Evolutionary conservation across 2,888 invertebrate species (phyloP).

Genomic region (Holacanthella duospinosa): DNA sequence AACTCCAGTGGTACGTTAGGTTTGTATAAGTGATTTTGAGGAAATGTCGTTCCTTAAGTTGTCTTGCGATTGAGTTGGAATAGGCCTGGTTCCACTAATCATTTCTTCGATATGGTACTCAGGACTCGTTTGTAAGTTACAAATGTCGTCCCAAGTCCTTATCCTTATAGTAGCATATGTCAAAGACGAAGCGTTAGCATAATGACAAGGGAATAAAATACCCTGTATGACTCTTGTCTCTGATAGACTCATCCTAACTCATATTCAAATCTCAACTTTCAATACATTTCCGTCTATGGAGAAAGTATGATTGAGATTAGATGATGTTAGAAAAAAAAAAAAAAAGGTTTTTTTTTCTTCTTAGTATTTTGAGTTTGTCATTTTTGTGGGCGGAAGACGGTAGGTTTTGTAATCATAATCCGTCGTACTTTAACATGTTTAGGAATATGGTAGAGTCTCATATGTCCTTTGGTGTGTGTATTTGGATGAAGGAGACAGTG

Average conservation of each 20-base stretch:
- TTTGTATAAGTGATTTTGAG: too few species aligned
- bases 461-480: neutral
- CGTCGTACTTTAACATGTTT: neutral
- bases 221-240: neutral
- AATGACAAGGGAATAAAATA: neutral
- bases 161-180: neutral
- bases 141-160: conserved; percentile 3
- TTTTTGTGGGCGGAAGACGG: neutral
- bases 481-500: conserved; percentile 12
- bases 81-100: conserved; percentile 3
- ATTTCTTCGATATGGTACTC: conserved; percentile 12
- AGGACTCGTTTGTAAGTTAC: neutral
- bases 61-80: neutral
- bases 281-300: neutral
- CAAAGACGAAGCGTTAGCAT: neutral
- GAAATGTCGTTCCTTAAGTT: too few species aligned
- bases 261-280: neutral
- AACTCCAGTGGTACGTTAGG: too few species aligned
- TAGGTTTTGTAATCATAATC: neutral
- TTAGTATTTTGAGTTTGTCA: neutral
- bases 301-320: too few species aligned
- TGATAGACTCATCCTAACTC: neutral
- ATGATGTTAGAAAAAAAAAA: neutral
- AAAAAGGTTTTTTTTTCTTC: neutral
- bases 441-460: neutral